Conservation (phyloP, 2,888 invertebrate genomes). For the Nomada goodeniana region DNA sequence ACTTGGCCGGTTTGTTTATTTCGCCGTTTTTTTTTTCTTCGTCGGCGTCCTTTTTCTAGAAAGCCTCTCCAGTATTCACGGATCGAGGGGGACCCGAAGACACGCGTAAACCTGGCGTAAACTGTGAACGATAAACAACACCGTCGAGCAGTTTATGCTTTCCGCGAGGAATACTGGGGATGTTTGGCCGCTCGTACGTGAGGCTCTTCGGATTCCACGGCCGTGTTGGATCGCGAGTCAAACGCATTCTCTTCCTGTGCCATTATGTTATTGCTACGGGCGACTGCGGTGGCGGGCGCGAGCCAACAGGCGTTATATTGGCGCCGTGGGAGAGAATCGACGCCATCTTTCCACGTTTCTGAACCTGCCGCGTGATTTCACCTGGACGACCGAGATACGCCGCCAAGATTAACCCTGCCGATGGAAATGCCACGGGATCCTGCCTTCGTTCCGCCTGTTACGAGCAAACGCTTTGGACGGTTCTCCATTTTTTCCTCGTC, state of each 20-base stretch:
- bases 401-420: conserved; percentile 1
- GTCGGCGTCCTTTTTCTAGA: conserved; percentile 37
- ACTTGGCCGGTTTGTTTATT: neutral
- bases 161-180: conserved; percentile 76
- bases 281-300: conserved; percentile 55
- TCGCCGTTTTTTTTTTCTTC: conserved; percentile 8
- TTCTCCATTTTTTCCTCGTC: neutral
- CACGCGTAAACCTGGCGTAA: conserved; percentile 66
- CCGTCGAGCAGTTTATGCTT: conserved; percentile 72
- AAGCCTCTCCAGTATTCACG: conserved; percentile 37
- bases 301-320: conserved; percentile 65
- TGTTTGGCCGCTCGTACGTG: conserved; percentile 77
- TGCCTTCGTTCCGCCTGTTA: neutral
- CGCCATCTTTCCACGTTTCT: conserved; percentile 42
- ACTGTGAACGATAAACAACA: conserved; percentile 71
- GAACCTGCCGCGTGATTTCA: conserved; percentile 30
- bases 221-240: conserved; percentile 82
- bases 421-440: conserved; percentile 7
- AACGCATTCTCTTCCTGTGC: conserved; percentile 81
- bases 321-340: conserved; percentile 61
- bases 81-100: conserved; percentile 30
- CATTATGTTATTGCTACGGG: conserved; percentile 79
- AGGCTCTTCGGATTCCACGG: conserved; percentile 80
- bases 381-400: neutral
- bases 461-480: neutral